A percentile compares a stretch with the other conserved stretches of the same genome.
phyloP scores from a whole-genome alignment of 2,888 invertebrate genomes.

The Lepidochitona cinerea region DNA sequence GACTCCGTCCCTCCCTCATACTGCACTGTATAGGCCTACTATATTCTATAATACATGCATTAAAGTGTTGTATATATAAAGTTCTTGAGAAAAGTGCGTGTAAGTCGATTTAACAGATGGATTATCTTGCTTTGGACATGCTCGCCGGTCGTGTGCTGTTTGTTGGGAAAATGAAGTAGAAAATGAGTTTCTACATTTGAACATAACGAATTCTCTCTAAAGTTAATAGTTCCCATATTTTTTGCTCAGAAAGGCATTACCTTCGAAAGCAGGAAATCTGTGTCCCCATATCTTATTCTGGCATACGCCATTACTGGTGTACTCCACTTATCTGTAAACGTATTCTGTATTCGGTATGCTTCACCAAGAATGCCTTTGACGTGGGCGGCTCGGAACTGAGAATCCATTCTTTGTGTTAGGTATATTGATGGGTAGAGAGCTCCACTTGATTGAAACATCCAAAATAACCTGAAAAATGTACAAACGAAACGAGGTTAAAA shows the following conservation, averaged over 20 bases:
- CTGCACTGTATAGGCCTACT: too few species aligned
- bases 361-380: conserved; percentile 46
- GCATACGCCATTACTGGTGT: conserved; percentile 47
- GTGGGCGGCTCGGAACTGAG: conserved; percentile 13
- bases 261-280: conserved; percentile 34
- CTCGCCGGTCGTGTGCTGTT: neutral
- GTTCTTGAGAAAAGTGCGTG: too few species aligned
- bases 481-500: too few species aligned
- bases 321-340: conserved; percentile 22
- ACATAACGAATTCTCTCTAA: neutral
- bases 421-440: conserved; percentile 83
- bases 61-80: too few species aligned
- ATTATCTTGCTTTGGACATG: neutral
- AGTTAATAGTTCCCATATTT: neutral
- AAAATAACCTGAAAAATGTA: conserved; percentile 73
- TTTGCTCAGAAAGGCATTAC: conserved; percentile 25
- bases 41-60: too few species aligned
- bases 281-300: conserved; percentile 40
- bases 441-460: conserved; percentile 80
- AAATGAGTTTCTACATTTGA: neutral
- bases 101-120: too few species aligned
- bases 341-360: conserved; percentile 41
- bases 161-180: too few species aligned
- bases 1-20: too few species aligned
- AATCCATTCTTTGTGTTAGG: conserved; percentile 65